A percentile compares a stretch with the other conserved stretches of the same genome.
Evolutionary conservation across 2,888 invertebrate genomes (phyloP).

Genomic region (Hermaeophaga mercurialis): DNA sequence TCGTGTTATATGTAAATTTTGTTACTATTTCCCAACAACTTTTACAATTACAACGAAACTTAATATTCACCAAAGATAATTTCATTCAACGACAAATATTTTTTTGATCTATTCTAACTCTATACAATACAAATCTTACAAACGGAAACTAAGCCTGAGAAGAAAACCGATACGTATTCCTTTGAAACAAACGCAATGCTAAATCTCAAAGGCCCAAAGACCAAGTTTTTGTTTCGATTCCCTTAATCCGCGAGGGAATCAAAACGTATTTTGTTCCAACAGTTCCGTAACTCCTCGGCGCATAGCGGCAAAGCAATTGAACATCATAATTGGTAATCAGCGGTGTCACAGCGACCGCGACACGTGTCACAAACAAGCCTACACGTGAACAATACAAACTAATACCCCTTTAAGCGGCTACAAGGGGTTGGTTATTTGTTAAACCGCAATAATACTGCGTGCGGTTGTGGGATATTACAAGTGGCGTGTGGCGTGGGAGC

Average conservation of each 20-base stretch:
- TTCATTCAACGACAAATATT: too few species aligned
- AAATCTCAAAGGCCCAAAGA: conserved; percentile 9
- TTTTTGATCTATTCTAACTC: too few species aligned
- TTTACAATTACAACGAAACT: too few species aligned
- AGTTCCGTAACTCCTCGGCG: conserved; percentile 38
- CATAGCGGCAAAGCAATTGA: conserved; percentile 50
- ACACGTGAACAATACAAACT: conserved; percentile 48
- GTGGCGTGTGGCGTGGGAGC: not conserved
- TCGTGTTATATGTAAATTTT: too few species aligned
- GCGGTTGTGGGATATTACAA: conserved; percentile 16
- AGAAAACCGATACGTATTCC: not conserved
- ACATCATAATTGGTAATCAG: conserved; percentile 54
- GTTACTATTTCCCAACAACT: too few species aligned
- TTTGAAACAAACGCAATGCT: conserved; percentile 4
- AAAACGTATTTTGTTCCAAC: conserved; percentile 43
- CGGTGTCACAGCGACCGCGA: conserved; percentile 49
- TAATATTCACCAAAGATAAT: too few species aligned
- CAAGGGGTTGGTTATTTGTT: conserved; percentile 28
- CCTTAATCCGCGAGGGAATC: conserved; percentile 33
- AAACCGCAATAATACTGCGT: conserved; percentile 26
- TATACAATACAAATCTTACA: too few species aligned
- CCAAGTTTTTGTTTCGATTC: conserved; percentile 33
- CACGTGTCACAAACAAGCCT: conserved; percentile 53
- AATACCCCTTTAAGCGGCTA: conserved; percentile 34
- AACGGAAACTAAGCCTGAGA: too few species aligned